Evolutionary conservation across 2,888 invertebrate genomes (phyloP), one percentile per base, ranked within the genome.

Genomic region (Boloria selene): DNA sequence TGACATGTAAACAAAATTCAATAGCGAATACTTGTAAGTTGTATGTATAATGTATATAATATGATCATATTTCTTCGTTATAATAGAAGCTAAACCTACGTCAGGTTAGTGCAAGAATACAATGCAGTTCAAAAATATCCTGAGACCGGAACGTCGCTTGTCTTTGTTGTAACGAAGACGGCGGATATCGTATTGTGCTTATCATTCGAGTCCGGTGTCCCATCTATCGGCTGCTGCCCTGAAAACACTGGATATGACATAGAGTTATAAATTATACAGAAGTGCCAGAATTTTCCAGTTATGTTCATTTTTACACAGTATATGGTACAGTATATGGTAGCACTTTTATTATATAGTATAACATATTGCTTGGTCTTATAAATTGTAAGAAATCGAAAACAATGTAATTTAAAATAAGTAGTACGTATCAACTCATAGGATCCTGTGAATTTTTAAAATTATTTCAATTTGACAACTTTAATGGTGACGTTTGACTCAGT

Each of bases 151-250:
- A 64, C 64, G 50, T n/a, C 26, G 45, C 3, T 53, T 13, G 55
- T 47, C 64, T 54, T 63, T 66, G 65, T 66, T 53, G 38, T 53
- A 53, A 16, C 64, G 61, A 67, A 61, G 60, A 56, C 47, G 55
- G 42, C 62, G 69, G 63, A 66, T 59, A 56, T 51, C 58, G 61
- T 53, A 60, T 65, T 68, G 68, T 63, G 31, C 63, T 64, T 66
- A 69, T 66, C 65, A 62, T 49, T 62, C 38, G 18, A n/a, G 38
- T 44, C 44, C n/a, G n/a, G 47, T 63, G 49, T 49, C 45, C 22
- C 55, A 55, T 63, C 62, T 31, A 22, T 49, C 49, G 16, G 13
- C 26, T 5, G 59, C 17, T 38, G 22, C n/a, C 47, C 38, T 49
- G 49, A 55, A 42, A 49, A 13, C 18, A 45, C 44, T 16, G 2